A percentile compares a stretch with the other conserved stretches of the same genome.
Evolutionary conservation across 1,140 invertebrate species (phyloP).

Genomic region (roundworm (Caenorhabditis elegans)): DNA sequence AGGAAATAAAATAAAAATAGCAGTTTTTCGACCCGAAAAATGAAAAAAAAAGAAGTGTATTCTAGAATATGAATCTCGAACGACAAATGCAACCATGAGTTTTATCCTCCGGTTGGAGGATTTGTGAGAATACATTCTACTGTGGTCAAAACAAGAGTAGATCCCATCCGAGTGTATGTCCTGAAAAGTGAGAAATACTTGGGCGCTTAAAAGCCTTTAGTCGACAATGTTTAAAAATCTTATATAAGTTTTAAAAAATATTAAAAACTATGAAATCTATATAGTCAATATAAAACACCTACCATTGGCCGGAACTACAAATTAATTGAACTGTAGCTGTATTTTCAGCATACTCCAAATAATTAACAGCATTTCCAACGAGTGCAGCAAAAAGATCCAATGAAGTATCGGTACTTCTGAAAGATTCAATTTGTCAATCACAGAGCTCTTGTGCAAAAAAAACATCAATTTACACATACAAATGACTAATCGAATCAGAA

Average conservation of each 20-base stretch:
- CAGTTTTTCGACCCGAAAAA: background rate
- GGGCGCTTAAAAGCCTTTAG: background rate
- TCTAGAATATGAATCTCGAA: too few relatives aligned
- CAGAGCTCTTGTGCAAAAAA: background rate
- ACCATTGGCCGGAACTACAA: too few relatives aligned
- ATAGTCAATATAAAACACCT: too few relatives aligned
- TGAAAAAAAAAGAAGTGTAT: background rate
- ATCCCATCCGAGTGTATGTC: background rate
- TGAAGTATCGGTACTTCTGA: background rate
- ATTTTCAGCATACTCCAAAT: background rate
- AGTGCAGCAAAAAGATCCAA: background rate
- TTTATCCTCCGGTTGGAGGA: background rate
- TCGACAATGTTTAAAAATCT: background rate
- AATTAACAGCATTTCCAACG: slow-evolving; percentile 3
- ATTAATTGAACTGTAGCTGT: background rate
- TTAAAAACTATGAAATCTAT: background rate
- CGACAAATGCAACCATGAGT: too few relatives aligned
- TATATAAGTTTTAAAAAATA: background rate
- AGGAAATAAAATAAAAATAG: background rate
- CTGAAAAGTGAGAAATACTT: background rate
- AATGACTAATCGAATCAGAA: background rate
- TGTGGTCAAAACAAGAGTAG: background rate
- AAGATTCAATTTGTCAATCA: too few relatives aligned
- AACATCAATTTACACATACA: too few relatives aligned
- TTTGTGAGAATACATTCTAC: background rate